Evolutionary conservation across 2,113 vertebrate species (phyloP), one percentile per base, ranked within the genome.

Genomic region (Myiopsitta monachus): DNA sequence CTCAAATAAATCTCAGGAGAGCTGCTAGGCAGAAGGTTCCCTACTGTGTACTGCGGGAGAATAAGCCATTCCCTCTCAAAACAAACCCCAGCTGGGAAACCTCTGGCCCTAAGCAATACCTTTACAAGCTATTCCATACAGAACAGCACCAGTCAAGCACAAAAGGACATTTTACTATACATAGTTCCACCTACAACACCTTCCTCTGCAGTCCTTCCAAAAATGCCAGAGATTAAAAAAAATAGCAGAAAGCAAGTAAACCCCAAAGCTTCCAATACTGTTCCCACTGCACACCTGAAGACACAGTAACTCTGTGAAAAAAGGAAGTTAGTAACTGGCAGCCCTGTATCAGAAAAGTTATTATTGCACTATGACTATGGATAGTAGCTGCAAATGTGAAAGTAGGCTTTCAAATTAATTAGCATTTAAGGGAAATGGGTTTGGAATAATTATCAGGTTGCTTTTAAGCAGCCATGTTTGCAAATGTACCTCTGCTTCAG

Each of bases 1-100:
- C 72, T 70, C 21, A 76, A 89, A 97, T 94, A 95, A 97, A 97
- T 97, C 92, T 94, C 79, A 9, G 24, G 74, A 88, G 83, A 92
- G 59, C 74, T 88, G 92, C 69, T 89, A 67, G 85, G 92, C 87
- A 89, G 80, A 86, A 77, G 39, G 63, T 64, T 89, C 90, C 91
- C 94, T 91, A n/a, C 76, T 17, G 55, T 4, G 27, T 64, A 94
- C 4, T 46, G 81, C 30, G 79, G 33, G 57, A 68, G 81, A 68
- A 77, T 33, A 62, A 93, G 75, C 51, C 51, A 24, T 76, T 77
- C 46, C 70, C 49, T 81, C 70, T 54, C 77, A 22, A 86, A 96
- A 88, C 80, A 95, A 94, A 92, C 74, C 33, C 88, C 69, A 69
- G 39, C 47, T 38, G 80, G 69, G 69, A 51, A 69, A 84, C 86